Base-by-base conservation (phyloP, 2,888 invertebrate species). In the Gerris lacustris region DNA sequence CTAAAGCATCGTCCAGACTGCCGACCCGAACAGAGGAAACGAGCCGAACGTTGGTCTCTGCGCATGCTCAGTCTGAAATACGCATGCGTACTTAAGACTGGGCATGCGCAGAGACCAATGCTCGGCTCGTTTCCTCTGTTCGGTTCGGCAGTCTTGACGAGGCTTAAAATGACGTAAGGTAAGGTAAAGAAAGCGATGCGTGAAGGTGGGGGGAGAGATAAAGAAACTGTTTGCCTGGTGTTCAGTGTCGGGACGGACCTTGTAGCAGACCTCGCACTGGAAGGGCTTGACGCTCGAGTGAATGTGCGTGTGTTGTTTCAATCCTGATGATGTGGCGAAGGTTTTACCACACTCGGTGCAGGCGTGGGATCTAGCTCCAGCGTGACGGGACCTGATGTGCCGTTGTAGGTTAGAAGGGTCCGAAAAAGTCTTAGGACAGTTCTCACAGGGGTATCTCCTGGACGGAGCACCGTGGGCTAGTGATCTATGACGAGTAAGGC, bases 221-320 rank as follows among this genome's bases (percentile, higher is more conserved):
- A 2, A 31, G 17, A 31, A 64, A 64, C 64, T 64, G 64, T 64
- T 64, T 64, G 64, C 64, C 64, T 64, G 64, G 64, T 64, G 9
- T 9, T 31, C 15, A 64, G 64, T 64, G 64, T 9, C 18, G 64
- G 9, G 71, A 74, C 82, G 80, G 77, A 87, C 88, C 85, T 99
- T 99, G 80, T 91, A 90, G 84, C 99, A 99, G 76, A 96, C 94
- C 80, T 92, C 92, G 82, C 95, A 96, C 86, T 90, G 91, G 83
- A 97, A 98, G 5, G 98, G 98, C 82, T 99, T 99, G 76, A 96
- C 91, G 79, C 94, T 94, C 79, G 94, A 94, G 85, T 99, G 98
- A 78, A 99, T 99, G 83, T 99, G 98, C 47, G 96, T 95, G 83
- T 99, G 98, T 81, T 99, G 99, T 82, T 99, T 99, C 70, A 99